Evolutionary conservation across 92 coral and sea anemone genomes (phyloP), one percentile per base, ranked within the genome.

Genomic region (Parazoanthus darwini): DNA sequence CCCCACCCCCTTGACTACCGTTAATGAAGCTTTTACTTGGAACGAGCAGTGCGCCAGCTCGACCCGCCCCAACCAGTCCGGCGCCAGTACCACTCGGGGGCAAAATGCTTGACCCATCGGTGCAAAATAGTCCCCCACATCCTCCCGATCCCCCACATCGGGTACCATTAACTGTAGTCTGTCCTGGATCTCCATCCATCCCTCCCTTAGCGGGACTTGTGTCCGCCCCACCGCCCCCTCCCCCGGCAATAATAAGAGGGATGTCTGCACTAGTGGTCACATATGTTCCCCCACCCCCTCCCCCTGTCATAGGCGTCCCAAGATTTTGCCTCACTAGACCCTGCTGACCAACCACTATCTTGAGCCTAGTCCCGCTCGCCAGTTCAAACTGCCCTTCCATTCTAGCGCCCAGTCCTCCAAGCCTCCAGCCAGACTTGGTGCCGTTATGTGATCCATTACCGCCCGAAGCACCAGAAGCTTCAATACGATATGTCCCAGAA

Each of bases 241-340:
- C 99, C 3, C 98, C 99, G 22, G 99, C 98, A 79, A 97, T 88
- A 58, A 97, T 88, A 75, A 97, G 91, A 3, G 97, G 92, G 14
- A 35, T 79, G 79, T 88, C 88, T 66, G 93, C 82, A 11, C 39
- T 54, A 44, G 74, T 84, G 6, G 94, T 91, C 25, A 97, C 97
- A 92, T 95, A 97, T 26, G 94, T 93, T 11, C 99, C 99, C 67
- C 99, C 99, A 73, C 99, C 99, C 76, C 98, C 99, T n/a, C 99
- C 99, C 86, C 98, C 99, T 70, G 94, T 87, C 80, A 81, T 82
- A 16, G 92, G 89, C 0, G 0, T 4, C 35, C 94, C 94, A 44
- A 38, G 39, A 22, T 5, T 1, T 23, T 68, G 74, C 36, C 86
- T 94, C 16, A 22, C 78, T n/a, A 77, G 63, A 8, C 99, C 99